A percentile compares a stretch with the other conserved stretches of the same genome.
Evolutionary conservation across 2,113 vertebrate genomes (phyloP).

Genomic region (Aleadryas rufinucha): DNA sequence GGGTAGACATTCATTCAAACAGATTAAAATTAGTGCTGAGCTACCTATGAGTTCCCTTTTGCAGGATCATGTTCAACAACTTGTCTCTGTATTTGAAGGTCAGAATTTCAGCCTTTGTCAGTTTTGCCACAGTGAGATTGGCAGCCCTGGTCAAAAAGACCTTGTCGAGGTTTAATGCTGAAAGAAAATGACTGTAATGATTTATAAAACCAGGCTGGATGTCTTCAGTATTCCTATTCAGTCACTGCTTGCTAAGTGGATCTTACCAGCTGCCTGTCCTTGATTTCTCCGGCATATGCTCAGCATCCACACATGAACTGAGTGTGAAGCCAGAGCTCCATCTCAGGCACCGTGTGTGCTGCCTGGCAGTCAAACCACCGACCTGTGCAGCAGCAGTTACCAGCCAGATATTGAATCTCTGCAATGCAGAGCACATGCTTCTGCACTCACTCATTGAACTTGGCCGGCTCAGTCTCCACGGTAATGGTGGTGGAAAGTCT

Average conservation of each 20-base stretch:
- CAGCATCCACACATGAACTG: accelerated
- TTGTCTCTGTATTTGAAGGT: neutral
- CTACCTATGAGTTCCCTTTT: neutral
- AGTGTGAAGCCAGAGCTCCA: neutral
- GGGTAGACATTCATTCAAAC: neutral
- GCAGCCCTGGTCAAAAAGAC: neutral
- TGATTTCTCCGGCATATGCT: neutral
- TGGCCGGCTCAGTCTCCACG: accelerated
- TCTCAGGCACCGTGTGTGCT: neutral
- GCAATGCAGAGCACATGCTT: accelerated
- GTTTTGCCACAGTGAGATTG: neutral
- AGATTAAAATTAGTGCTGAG: neutral
- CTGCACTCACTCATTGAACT: neutral
- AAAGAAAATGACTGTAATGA: neutral
- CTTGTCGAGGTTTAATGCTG: neutral
- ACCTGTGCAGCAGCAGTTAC: neutral
- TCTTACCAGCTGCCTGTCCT: neutral
- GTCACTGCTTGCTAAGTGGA: neutral
- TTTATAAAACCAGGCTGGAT: neutral
- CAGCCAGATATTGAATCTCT: neutral
- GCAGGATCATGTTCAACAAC: neutral
- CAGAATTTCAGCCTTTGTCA: neutral
- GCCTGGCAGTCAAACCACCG: neutral
- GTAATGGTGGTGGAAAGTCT: no score
- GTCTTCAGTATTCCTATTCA: neutral